phyloP scores from a whole-genome alignment of 2,888 invertebrate genomes.

The Heteropelma amictum region DNA sequence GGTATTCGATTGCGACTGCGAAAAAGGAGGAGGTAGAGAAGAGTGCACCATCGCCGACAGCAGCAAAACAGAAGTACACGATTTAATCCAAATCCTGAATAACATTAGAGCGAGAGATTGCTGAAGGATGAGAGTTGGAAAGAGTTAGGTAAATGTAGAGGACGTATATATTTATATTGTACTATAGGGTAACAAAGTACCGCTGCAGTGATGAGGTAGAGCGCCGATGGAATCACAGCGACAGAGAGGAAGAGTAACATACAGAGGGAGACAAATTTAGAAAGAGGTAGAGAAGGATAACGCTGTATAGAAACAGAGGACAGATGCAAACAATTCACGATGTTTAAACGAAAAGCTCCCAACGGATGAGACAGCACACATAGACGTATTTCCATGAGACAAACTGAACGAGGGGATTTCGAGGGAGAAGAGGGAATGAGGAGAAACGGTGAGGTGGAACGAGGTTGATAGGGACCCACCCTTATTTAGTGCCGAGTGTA shows the following conservation, averaged over 20 bases:
- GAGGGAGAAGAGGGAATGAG: slow-evolving; percentile 41
- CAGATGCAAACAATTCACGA: slow-evolving; percentile 66
- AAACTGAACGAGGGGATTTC: slow-evolving; percentile 12
- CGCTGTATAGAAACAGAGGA: slow-evolving; percentile 28
- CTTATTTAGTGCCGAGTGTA: slow-evolving; percentile 71
- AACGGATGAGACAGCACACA: slow-evolving; percentile 44
- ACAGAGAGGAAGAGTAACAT: no score
- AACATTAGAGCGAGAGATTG: slow-evolving; percentile 65
- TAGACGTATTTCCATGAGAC: slow-evolving; percentile 30
- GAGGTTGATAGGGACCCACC: no score
- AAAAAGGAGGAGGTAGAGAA: slow-evolving; percentile 44
- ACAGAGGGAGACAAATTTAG: no score
- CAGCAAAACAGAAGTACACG: slow-evolving; percentile 64
- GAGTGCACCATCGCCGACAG: slow-evolving; percentile 23
- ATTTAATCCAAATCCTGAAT: slow-evolving; percentile 72
- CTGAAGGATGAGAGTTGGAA: slow-evolving; percentile 40
- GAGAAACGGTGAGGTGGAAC: slow-evolving; percentile 60
- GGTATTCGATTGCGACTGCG: slow-evolving; percentile 61
- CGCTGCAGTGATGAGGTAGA: background rate
- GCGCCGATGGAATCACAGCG: slow-evolving; percentile 49
- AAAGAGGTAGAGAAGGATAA: slow-evolving; percentile 22
- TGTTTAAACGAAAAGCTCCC: slow-evolving; percentile 54
- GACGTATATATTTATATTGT: background rate
- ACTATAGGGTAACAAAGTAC: background rate
- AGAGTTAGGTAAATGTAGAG: slow-evolving; percentile 31